Evolutionary conservation across 2,888 invertebrate genomes (phyloP), one percentile per base, ranked within the genome.

Genomic region (Xanthia togata): DNA sequence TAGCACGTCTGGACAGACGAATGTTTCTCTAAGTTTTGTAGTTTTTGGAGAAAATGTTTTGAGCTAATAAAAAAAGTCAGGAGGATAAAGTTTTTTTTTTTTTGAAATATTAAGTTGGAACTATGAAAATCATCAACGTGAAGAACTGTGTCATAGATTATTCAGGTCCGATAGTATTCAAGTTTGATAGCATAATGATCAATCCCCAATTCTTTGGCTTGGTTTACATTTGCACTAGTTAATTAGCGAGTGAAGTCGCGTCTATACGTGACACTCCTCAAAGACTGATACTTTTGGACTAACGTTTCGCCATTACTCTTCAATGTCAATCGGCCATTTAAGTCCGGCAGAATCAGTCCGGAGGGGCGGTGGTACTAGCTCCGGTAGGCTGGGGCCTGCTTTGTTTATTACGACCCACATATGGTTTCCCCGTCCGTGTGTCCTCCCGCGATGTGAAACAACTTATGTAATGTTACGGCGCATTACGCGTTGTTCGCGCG

Each of bases 401-500:
- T 14, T 23, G 23, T 2, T 67, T 35, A n/a, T 11, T 35, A n/a
- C 35, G 17, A 35, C 35, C n/a, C 5, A 9, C 14, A 35, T 3
- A 1, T 5, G n/a, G 8, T 23, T 12, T 12, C 3, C n/a, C 14
- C 47, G n/a, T 50, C 23, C 60, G 75, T 50, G 41, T 69, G 59
- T 4, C 5, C 26, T 11, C 41, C 41, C 73, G 57, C 63, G 72
- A 53, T 47, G 79, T 73, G 82, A 76, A 72, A 80, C 83, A 79
- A 78, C 77, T 76, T 55, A 35, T 76, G 81, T 85, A 84, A 86
- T 78, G 78, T 65, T 64, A 65, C 67, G 76, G 75, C 82, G 83
- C 83, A 86, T 81, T 81, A 83, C 78, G 78, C 76, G 85, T 86
- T 86, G 90, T 87, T 87, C 82, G 82, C 73, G 73, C 55, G 57